A percentile compares a stretch with the other conserved stretches of the same genome.
Conservation (phyloP, 2,797 vertebrate species). For the Emydoidea blandingii region DNA sequence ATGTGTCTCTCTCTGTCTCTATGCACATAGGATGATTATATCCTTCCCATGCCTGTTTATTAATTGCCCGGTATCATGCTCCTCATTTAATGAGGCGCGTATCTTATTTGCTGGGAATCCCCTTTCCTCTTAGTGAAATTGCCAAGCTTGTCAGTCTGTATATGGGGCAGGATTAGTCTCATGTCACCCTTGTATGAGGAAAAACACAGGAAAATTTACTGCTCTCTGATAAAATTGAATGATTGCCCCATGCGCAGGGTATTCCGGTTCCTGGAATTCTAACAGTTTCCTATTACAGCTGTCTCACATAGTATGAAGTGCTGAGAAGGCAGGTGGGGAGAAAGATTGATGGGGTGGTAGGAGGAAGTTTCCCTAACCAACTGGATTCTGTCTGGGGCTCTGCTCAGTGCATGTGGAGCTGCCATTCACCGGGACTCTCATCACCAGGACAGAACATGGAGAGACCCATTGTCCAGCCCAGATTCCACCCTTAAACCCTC, state of each 20-base stretch:
- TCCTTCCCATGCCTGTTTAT: not conserved
- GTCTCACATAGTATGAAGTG: rapidly evolving
- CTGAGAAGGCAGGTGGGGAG: not conserved
- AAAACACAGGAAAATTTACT: slow-evolving; percentile 26
- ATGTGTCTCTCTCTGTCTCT: not conserved
- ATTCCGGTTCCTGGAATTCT: not conserved
- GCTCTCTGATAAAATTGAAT: slow-evolving; percentile 4
- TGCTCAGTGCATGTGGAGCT: not conserved
- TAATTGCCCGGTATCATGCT: not conserved
- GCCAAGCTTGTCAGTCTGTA: not conserved
- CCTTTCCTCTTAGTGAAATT: slow-evolving; percentile 8
- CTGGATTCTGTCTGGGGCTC: not conserved
- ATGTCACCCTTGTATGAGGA: not conserved
- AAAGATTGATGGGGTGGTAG: not conserved
- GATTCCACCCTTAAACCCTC: not conserved
- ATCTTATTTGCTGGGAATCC: slow-evolving; percentile 16
- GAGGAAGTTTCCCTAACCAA: not conserved
- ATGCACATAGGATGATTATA: not conserved
- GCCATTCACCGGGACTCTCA: not conserved
- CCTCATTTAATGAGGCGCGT: not conserved
- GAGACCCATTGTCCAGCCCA: not conserved
- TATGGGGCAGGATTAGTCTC: slow-evolving; percentile 29
- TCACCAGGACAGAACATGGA: not conserved
- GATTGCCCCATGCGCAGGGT: not conserved
- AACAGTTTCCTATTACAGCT: not conserved